Conservation (phyloP, 2,888 invertebrate species). For the Ecdyonurus torrentis region DNA sequence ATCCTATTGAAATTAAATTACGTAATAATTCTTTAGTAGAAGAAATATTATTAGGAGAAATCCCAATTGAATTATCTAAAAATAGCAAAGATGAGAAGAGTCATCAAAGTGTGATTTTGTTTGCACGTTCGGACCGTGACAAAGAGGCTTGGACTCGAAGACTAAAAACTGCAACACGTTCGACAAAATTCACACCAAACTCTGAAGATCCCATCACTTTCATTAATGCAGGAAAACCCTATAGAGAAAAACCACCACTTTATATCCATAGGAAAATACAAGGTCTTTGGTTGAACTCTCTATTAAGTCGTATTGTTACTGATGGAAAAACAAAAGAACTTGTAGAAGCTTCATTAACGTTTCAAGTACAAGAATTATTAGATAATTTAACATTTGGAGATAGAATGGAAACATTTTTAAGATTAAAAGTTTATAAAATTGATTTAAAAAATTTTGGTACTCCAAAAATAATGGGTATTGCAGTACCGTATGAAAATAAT, state of each 20-base stretch:
- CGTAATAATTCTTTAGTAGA: no score
- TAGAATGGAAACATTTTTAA: background rate
- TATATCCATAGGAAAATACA: background rate
- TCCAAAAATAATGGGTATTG: background rate
- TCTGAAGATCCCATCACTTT: background rate
- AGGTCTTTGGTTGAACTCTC: background rate
- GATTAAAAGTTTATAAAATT: background rate
- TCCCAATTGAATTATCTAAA: background rate
- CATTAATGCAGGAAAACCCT: background rate
- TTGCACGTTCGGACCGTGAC: background rate
- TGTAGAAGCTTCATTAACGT: background rate
- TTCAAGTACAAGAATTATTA: background rate
- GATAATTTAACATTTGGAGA: background rate
- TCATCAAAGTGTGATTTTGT: background rate
- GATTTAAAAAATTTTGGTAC: background rate
- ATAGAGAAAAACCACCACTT: background rate
- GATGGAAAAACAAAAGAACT: background rate
- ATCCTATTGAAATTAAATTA: background rate
- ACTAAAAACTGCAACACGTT: background rate
- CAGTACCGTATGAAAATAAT: background rate
- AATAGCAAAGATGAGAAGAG: background rate
- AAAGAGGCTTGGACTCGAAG: background rate
- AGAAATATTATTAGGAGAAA: background rate
- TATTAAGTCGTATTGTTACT: background rate
- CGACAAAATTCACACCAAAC: background rate